Base-by-base conservation (phyloP, 1,140 invertebrate genomes). In the Solenopsis invicta region DNA sequence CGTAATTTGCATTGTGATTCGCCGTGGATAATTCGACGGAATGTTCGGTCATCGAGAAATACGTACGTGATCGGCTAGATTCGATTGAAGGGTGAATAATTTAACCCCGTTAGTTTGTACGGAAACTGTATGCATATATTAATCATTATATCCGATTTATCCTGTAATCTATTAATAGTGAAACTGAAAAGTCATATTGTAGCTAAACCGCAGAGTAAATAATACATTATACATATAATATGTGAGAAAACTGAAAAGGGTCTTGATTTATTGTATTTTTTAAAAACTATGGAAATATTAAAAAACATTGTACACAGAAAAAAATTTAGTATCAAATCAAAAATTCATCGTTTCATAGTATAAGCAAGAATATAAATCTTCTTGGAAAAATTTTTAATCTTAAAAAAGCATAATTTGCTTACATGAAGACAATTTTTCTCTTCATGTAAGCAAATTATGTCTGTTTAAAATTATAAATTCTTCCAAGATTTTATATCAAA, bases 1-100 rank as follows among this genome's bases (percentile, higher is more conserved):
- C 13, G 6, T 67, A 80, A 80, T 80, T 69, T 54, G 16, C 77
- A 69, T 54, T 13, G 48, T 13, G 13, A 67, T 41, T 67, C 62
- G 16, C 13, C 29, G 21, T 1, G 34, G 62, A 80, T 80, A 67
- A 67, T 67, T 67, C 48, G 29, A 8, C 41, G 45, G n/a, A 69
- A 52, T 41, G n/a, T 24, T 37, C n/a, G 18, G 12, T 21, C 50
- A 56, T 54, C 37, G 67, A 34, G 18, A 48, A 10, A 16, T 56
- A n/a, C 50, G 41, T n/a, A 29, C 10, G 37, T 12, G 34, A 45
- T n/a, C 21, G 21, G 48, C 6, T 66, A 41, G 64, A 66, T 37
- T 66, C 34, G 34, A 34, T 75, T 59, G 4, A 10, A 75, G 52
- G n/a, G 13, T 59, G 72, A 75, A 75, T 59, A 56, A 75, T 41